phyloP scores from a whole-genome alignment of 1,140 invertebrate genomes.

The Metopolophium dirhodum region DNA sequence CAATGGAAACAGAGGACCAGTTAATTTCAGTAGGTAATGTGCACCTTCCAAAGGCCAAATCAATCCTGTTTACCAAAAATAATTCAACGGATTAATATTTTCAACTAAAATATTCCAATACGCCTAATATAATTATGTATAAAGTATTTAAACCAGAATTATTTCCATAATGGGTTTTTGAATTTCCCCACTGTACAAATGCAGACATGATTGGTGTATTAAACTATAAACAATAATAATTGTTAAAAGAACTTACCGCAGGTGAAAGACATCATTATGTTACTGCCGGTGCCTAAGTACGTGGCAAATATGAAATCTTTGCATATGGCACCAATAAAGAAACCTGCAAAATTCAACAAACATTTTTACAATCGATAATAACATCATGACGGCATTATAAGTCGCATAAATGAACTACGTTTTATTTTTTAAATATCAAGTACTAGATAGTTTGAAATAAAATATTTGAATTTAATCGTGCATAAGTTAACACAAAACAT shows the following conservation, averaged over 20 bases:
- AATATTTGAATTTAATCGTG: background rate
- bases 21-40: constrained; percentile 56
- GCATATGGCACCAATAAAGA: constrained; percentile 58
- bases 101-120: background rate
- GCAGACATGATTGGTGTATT: background rate
- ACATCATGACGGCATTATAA: background rate
- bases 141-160: background rate
- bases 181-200: background rate
- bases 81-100: background rate
- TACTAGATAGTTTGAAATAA: background rate
- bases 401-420: background rate
- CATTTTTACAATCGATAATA: background rate
- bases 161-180: background rate
- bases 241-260: constrained; percentile 55
- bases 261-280: constrained; percentile 57
- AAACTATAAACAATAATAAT: background rate
- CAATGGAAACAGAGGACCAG: constrained; percentile 59
- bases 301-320: constrained; percentile 55
- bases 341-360: constrained; percentile 49
- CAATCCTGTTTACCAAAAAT: constrained; percentile 55
- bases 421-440: background rate
- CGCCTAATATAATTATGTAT: background rate
- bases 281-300: constrained; percentile 58
- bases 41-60: constrained; percentile 60
- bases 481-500: background rate